These are phyloP conservation scores for Trachythela sp. DNA, from an alignment of 64 coral and sea anemone genomes.

Conservation along the genomic window DNA sequence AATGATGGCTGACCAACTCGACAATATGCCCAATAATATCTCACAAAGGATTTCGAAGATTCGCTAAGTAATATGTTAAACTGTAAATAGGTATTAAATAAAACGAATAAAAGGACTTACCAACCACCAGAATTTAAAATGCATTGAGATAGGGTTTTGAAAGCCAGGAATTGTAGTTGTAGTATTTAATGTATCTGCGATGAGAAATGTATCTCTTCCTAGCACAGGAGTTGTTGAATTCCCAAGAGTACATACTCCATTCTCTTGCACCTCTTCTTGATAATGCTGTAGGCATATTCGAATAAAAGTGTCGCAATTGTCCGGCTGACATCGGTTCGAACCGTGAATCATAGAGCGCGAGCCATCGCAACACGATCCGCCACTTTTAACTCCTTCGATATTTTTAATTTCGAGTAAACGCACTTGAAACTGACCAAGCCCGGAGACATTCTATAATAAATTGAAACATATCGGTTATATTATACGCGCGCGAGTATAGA, in stretches of 20 bases:
- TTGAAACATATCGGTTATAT: neutral
- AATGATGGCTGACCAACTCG: neutral
- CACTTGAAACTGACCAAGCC: neutral
- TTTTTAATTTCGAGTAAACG: neutral
- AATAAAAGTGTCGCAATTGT: neutral
- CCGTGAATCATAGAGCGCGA: neutral
- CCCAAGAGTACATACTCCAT: neutral
- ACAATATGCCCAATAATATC: neutral
- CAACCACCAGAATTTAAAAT: constrained; percentile 21
- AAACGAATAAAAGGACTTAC: neutral
- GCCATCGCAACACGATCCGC: neutral
- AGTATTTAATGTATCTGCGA: neutral
- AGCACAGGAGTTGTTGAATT: neutral
- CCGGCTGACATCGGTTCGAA: neutral
- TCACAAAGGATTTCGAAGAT: neutral
- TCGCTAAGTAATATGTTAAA: neutral
- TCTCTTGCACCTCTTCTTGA: constrained; percentile 3
- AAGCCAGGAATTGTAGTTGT: neutral
- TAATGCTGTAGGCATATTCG: neutral
- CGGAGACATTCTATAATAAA: neutral
- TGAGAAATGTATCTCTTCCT: neutral
- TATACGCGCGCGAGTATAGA: neutral
- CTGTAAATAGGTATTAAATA: neutral
- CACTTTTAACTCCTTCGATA: neutral
- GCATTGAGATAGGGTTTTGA: neutral